Percentiles rank a stretch among this genome's conserved stretches.
phyloP scores from a whole-genome alignment of 2,113 vertebrate genomes.

The Pogona vitticeps region DNA sequence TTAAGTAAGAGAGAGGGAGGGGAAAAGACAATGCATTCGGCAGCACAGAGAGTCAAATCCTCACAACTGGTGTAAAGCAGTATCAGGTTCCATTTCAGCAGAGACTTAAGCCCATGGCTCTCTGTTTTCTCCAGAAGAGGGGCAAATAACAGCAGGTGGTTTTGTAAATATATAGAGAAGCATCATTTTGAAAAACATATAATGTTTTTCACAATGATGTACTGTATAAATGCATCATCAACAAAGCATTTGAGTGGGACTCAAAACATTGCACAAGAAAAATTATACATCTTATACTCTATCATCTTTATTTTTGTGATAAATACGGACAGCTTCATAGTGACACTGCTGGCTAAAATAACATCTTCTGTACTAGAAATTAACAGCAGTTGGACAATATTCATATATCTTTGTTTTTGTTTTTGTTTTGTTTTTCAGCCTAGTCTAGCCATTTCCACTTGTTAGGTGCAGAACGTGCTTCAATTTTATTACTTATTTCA shows the following conservation, averaged over 20 bases:
- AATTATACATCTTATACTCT: background rate
- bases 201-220: background rate
- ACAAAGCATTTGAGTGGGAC: background rate
- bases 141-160: background rate
- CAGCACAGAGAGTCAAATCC: background rate
- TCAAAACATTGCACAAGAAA: background rate
- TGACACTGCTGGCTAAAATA: background rate
- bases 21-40: slow-evolving; percentile 6
- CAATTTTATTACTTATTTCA: background rate
- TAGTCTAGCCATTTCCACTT: too few species aligned
- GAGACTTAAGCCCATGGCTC: background rate
- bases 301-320: background rate
- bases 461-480: too few species aligned
- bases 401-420: background rate
- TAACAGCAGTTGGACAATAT: background rate
- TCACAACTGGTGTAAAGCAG: background rate
- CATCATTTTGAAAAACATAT: background rate
- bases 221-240: background rate
- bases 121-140: too few species aligned
- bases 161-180: background rate
- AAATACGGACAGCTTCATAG: background rate
- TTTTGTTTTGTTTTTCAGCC: background rate
- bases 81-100: background rate
- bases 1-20: background rate
- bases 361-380: background rate